Base-by-base conservation (phyloP, 2,888 invertebrate species). In the Lumbricus terrestris region DNA sequence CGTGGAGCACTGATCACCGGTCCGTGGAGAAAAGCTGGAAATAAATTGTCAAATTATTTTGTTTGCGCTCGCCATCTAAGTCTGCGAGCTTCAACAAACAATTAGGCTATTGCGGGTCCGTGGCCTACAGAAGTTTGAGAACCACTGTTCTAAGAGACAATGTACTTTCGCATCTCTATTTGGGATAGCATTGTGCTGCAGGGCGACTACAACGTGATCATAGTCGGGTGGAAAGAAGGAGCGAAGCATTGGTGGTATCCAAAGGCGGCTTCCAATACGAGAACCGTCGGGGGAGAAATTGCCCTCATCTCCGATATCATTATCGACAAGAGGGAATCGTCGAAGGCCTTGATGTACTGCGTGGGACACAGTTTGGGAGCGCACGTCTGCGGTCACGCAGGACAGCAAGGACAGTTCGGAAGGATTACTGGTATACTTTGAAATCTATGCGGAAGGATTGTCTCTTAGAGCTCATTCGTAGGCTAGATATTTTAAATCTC, bases 321-420 rank as follows among this genome's bases (percentile, higher is more conserved):
- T 69, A 90, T 91, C 5, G 90, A 91, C 16, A 90, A 88, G 6
- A 89, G 85, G 3, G 93, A 92, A 0, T 89, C 92, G 29, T 42
- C 90, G 0, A 47, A 90, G 23, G 88, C 91, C 1, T 90, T 97
- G 92, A 96, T 97, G 23, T 98, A 98, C 94, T 96, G 98, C 91
- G 97, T 98, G 92, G 98, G 98, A 0, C 98, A 98, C 95, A 97
- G 97, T 91, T 95, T 98, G 91, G 98, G 98, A 0, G 97, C 97
- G 0, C 98, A 98, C 93, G 97, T 97, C 0, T 97, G 97, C 1
- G 97, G 97, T 29, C 98, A 98, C 94, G 97, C 97, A 0, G 98
- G 97, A 18, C 88, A 90, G 54, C 96, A 97, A 94, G 96, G 33
- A 88, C 40, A 42, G 88, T 38, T 88, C 16, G 85, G 85, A 34